phyloP scores from a whole-genome alignment of 1,140 invertebrate genomes.

The Pachypeltis micranthus region DNA sequence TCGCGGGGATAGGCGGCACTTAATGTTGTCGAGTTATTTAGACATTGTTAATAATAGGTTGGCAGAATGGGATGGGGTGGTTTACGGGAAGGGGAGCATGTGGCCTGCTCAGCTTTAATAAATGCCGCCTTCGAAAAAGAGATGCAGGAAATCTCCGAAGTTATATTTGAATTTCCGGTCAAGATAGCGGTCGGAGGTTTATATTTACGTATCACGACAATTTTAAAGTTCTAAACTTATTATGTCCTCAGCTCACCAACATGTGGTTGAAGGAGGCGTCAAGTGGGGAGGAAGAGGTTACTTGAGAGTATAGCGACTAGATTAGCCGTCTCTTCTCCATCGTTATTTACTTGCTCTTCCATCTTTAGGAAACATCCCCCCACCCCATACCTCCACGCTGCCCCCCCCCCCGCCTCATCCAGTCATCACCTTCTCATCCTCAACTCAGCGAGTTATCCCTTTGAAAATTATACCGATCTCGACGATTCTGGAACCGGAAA shows the following conservation, averaged over 20 bases:
- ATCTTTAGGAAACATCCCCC: background rate
- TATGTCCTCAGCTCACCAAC: background rate
- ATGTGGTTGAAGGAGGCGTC: background rate
- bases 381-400: background rate
- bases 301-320: background rate
- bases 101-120: background rate
- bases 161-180: background rate
- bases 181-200: background rate
- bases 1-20: background rate
- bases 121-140: background rate
- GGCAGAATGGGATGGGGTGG: too few relatives aligned
- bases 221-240: background rate
- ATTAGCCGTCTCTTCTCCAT: too few relatives aligned
- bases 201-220: background rate
- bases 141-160: background rate
- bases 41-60: background rate
- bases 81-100: too few relatives aligned
- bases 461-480: too few relatives aligned
- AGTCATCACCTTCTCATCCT: background rate
- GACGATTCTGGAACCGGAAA: too few relatives aligned
- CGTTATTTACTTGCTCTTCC: too few relatives aligned
- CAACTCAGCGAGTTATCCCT: too few relatives aligned
- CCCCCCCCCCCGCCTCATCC: too few relatives aligned
- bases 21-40: background rate
- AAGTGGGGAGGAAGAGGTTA: too few relatives aligned